Evolutionary conservation across 2,888 invertebrate genomes (phyloP), one percentile per base, ranked within the genome.

Genomic region (Mystacides longicornis): DNA sequence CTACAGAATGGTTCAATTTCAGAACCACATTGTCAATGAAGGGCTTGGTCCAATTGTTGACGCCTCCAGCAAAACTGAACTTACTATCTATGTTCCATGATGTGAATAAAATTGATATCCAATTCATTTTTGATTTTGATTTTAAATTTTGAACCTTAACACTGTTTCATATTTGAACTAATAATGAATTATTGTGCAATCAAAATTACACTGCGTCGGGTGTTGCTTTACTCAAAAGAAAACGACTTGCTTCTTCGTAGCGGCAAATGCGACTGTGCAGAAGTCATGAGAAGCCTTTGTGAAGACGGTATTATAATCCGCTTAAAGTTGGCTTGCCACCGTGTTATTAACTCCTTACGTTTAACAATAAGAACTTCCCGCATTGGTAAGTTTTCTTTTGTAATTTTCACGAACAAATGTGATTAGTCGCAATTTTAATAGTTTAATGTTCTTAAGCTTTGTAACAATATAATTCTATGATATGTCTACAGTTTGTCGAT

Each of bases 11-110:
- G 20, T 60, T 57, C n/a, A 55, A 31, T 14, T 43, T 56, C 1
- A 43, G 19, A n/a, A 60, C 22, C 1, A 57, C 55, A 49, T 56
- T 53, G 21, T 52, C 50, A 2, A 60, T 45, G 43, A 60, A 51
- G 31, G 55, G 57, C 7, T 23, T 45, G 3, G 55, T 60, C 52
- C 57, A 60, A 22, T 60, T 60, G 7, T 42, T 49, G 19, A 52
- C 23, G 18, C 2, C 31, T 42, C 21, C 46, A 20, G n/a, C 21
- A 42, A 11, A 11, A 47, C 43, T 47, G n/a, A 37, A 16, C 4
- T n/a, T 4, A 14, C 14, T 3, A 37, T 3, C 14, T 37, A 14
- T 3, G 3, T 47, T 33, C 20, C 47, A 11, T 33, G 45, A 45
- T 45, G 42, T 37, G 22, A 43, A 23, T 51, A 45, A 51, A n/a